Percentiles rank a stretch among this genome's conserved stretches.
phyloP scores from a whole-genome alignment of 2,888 invertebrate species.

The Rhagophthalmus giganteus region DNA sequence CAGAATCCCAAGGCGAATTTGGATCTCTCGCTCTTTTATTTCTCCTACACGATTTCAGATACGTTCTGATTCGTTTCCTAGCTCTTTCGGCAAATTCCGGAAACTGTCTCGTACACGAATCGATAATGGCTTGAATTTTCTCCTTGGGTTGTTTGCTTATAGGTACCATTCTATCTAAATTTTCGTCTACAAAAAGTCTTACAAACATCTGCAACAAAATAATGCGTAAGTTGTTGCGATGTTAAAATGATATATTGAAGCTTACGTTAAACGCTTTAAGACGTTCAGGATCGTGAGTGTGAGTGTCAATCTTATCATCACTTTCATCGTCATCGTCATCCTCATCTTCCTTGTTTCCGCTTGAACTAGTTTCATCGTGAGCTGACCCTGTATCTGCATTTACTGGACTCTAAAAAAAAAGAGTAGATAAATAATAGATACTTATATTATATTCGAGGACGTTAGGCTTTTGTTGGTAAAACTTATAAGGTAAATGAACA shows the following conservation, averaged over 20 bases:
- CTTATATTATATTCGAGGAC: too few relatives aligned
- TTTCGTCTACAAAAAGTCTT: constrained; percentile 94
- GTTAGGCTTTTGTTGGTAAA: too few relatives aligned
- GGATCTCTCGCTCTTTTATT: constrained; percentile 91
- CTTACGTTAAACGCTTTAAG: constrained; percentile 95
- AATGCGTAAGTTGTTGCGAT: not conserved
- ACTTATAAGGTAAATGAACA: too few relatives aligned
- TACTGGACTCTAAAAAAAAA: constrained; percentile 68
- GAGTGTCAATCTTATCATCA: constrained; percentile 88
- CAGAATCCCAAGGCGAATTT: constrained; percentile 81
- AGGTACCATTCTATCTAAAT: constrained; percentile 93
- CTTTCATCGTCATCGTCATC: constrained; percentile 89
- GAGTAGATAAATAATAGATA: too few relatives aligned
- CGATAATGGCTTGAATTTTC: constrained; percentile 96
- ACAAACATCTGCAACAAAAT: constrained; percentile 86
- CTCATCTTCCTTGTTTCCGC: constrained; percentile 83
- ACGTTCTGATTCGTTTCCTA: constrained; percentile 91
- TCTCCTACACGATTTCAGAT: constrained; percentile 91
- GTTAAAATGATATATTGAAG: constrained; percentile 29
- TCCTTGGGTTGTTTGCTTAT: constrained; percentile 98
- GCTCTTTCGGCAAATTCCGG: constrained; percentile 96
- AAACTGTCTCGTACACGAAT: constrained; percentile 95
- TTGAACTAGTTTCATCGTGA: constrained; percentile 87
- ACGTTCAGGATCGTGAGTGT: constrained; percentile 86
- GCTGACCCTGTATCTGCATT: constrained; percentile 67